Evolutionary conservation across 2,797 vertebrate genomes (phyloP).

Genomic region (Mormyrus hasselquistii): DNA sequence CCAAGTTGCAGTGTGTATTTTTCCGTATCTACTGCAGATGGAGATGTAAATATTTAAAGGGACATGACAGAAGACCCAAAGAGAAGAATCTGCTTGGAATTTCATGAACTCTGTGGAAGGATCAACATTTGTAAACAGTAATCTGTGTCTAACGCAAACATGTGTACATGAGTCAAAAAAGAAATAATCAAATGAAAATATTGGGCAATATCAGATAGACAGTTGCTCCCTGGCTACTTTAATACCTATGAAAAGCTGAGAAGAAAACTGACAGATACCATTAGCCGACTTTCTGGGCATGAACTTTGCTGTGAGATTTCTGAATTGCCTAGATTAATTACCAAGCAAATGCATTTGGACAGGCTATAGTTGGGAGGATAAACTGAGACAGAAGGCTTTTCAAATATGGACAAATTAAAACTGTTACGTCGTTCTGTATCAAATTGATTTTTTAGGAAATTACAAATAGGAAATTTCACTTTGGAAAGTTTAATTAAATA

Average conservation of each 20-base stretch:
- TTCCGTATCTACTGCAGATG: neutral
- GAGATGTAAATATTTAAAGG: neutral
- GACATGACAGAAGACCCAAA: neutral
- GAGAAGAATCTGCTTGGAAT: neutral
- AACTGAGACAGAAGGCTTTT: conserved; percentile 33
- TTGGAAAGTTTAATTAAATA: conserved; percentile 67
- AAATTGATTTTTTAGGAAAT: conserved; percentile 41
- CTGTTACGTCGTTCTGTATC: conserved; percentile 38
- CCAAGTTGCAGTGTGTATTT: neutral
- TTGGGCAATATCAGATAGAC: neutral
- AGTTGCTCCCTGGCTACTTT: neutral
- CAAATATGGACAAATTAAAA: conserved; percentile 41
- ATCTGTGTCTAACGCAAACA: neutral
- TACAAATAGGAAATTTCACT: conserved; percentile 54
- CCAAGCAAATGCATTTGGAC: conserved; percentile 55
- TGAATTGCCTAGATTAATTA: conserved; percentile 54
- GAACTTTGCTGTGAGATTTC: conserved; percentile 35
- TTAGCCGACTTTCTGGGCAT: conserved; percentile 34
- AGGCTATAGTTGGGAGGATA: conserved; percentile 40
- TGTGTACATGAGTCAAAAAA: neutral
- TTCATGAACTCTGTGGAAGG: neutral
- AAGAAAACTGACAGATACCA: conserved; percentile 42
- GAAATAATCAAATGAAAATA: neutral
- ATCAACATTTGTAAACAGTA: neutral
- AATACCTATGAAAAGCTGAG: neutral